A percentile compares a stretch with the other conserved stretches of the same genome.
Evolutionary conservation across 2,113 vertebrate genomes (phyloP).

Genomic region (Neofelis nebulosa): DNA sequence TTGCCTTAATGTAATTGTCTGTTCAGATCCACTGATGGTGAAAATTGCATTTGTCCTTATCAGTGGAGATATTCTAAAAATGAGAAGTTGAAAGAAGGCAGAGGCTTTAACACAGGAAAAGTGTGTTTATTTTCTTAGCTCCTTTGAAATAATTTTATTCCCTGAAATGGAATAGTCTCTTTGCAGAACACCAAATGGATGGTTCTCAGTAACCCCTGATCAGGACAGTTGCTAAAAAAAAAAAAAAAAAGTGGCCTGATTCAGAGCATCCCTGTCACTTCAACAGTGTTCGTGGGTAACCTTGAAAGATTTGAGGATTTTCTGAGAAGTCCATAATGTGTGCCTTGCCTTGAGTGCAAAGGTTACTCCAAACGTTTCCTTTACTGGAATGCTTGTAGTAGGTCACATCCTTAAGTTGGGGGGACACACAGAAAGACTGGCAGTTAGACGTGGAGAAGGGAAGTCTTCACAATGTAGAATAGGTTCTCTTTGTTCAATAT

Average conservation of each 20-base stretch:
- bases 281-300: conserved; percentile 36
- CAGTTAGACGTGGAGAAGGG: not conserved
- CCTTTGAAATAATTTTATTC: conserved; percentile 43
- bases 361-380: not conserved
- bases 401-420: not conserved
- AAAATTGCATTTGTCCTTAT: conserved; percentile 79
- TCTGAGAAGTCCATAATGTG: not conserved
- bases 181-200: conserved; percentile 7
- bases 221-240: not conserved
- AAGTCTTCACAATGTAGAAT: not conserved
- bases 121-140: conserved; percentile 50
- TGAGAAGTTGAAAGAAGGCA: conserved; percentile 60
- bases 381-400: not conserved
- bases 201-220: not conserved
- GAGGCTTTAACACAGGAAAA: conserved; percentile 55
- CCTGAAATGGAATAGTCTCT: conserved; percentile 49
- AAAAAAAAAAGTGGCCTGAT: not conserved
- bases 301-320: conserved; percentile 37
- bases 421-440: not conserved
- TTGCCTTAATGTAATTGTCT: conserved; percentile 77
- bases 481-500: not conserved
- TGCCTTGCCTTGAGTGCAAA: not conserved
- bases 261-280: not conserved
- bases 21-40: conserved; percentile 79
- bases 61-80: conserved; percentile 61